phyloP scores from a whole-genome alignment of 2,113 vertebrate genomes.

The Hemiprocne comata region DNA sequence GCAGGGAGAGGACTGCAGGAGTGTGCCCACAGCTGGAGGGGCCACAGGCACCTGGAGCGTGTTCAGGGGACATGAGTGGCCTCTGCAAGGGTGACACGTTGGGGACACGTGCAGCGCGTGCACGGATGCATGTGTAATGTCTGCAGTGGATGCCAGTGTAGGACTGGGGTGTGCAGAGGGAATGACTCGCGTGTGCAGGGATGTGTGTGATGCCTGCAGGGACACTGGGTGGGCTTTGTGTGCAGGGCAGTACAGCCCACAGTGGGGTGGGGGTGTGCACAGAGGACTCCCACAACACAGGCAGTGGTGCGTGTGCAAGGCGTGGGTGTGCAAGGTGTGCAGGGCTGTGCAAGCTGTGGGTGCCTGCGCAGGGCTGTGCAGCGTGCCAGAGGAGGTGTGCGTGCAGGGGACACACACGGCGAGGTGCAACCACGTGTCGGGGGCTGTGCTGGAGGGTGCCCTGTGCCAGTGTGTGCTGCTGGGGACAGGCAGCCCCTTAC shows the following conservation, averaged over 20 bases:
- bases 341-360: not conserved
- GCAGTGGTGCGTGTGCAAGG: rapidly evolving
- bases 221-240: rapidly evolving
- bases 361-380: not conserved
- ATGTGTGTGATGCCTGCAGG: rapidly evolving
- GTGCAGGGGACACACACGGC: rapidly evolving
- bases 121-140: not conserved
- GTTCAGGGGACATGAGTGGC: not conserved
- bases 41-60: rapidly evolving
- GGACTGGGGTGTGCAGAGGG: not conserved
- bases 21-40: not conserved
- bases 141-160: not conserved
- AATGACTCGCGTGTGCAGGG: rapidly evolving
- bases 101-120: not conserved
- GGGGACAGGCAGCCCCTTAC: conserved; percentile 68
- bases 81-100: rapidly evolving
- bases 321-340: not conserved
- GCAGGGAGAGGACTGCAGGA: not conserved
- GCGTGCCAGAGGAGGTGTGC: not conserved
- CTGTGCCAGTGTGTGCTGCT: rapidly evolving
- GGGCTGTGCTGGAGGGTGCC: not conserved
- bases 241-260: rapidly evolving
- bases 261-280: not conserved
- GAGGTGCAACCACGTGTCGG: rapidly evolving
- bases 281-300: rapidly evolving